Conservation (phyloP, 2,113 vertebrate genomes). For the Suncus etruscus region DNA sequence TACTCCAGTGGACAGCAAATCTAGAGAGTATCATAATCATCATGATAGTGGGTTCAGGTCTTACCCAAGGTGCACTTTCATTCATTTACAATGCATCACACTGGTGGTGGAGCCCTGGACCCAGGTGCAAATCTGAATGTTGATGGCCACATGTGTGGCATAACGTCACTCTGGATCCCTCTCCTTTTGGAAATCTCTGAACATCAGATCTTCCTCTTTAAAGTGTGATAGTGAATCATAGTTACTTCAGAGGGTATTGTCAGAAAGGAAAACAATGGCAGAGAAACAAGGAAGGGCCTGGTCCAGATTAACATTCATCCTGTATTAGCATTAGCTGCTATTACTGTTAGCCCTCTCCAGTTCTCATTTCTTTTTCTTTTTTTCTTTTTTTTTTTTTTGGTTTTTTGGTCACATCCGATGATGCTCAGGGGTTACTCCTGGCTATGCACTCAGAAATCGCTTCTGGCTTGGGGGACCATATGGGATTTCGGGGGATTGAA, state of each 20-base stretch:
- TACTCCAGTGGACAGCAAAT: background rate
- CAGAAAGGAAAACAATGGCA: background rate
- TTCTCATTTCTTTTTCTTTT: no score
- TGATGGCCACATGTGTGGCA: background rate
- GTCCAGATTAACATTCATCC: background rate
- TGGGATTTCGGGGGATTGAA: no score
- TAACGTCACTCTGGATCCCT: background rate
- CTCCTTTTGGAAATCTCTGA: background rate
- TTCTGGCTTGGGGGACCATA: no score
- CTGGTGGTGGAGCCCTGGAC: background rate
- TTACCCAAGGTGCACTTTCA: background rate
- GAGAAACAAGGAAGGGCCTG: background rate
- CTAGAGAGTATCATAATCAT: background rate
- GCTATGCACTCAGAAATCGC: no score
- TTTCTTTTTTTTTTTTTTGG: no score
- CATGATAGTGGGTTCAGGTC: background rate
- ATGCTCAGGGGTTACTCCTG: no score
- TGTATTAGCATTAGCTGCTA: background rate
- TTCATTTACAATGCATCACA: background rate
- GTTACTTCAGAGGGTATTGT: background rate
- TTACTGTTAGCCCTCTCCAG: background rate
- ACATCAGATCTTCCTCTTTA: conserved; percentile 35
- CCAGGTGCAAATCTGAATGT: background rate
- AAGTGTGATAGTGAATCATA: conserved; percentile 4
- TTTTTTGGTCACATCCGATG: no score